Evolutionary conservation across 2,113 vertebrate genomes (phyloP), one percentile per base, ranked within the genome.

Genomic region (Leptocoma aspasia): DNA sequence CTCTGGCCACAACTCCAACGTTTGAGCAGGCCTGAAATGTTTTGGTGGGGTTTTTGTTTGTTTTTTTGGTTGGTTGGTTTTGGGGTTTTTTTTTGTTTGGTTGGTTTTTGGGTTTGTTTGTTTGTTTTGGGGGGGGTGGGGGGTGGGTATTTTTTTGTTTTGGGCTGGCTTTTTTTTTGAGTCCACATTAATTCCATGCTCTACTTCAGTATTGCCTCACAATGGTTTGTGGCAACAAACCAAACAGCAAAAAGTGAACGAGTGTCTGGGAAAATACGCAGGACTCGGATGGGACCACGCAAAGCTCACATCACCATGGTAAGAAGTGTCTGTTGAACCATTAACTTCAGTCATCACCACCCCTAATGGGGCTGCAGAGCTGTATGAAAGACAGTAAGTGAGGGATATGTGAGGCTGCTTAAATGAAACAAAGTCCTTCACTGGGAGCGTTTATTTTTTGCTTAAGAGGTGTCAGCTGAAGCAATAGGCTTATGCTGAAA

Each of bases 211-310:
- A 3, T 4, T 41, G 60, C 19, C 35, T 45, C 44, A 44, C 30
- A 82, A 27, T 0, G 1, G 24, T 35, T 2, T 63, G 39, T n/a
- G n/a, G n/a, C n/a, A n/a, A n/a, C n/a, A n/a, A n/a, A n/a, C n/a
- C n/a, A 71, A 52, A 28, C 15, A 65, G 54, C 17, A 61, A 73
- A 53, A 68, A 60, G 19, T 10, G 33, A 50, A 41, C 0, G 0
- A 26, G 8, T 19, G 33, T 19, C 49, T 33, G 42, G 35, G 42
- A 69, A 27, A 39, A 72, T 27, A 73, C 2, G 10, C 3, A 44
- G 44, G 37, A 44, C 0, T 0, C 41, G 39, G 22, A 83, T 9
- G 8, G n/a, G 56, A 35, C 20, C 23, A 27, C 0, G 0, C 8
- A 45, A 66, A 61, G 11, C 10, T 35, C 23, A 47, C 11, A 49